Percentiles rank a stretch among this genome's conserved stretches.
phyloP scores from a whole-genome alignment of 2,113 vertebrate species.

The Xenopus borealis region DNA sequence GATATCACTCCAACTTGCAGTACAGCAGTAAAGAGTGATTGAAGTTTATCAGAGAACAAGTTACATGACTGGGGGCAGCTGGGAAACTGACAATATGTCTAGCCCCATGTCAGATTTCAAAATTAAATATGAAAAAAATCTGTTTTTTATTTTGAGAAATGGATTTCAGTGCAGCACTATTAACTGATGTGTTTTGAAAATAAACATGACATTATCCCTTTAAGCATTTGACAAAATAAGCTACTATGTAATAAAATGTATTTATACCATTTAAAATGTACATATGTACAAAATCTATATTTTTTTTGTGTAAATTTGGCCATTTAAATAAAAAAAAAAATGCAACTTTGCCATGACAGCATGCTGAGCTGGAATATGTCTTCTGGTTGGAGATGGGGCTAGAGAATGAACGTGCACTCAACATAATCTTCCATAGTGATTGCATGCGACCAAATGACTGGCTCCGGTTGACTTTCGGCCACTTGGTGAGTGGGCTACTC shows the following conservation, averaged over 20 bases:
- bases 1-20: too few species aligned
- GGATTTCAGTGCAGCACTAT: too few species aligned
- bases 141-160: too few species aligned
- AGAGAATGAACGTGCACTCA: slow-evolving; percentile 85
- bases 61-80: too few species aligned
- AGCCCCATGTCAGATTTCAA: too few species aligned
- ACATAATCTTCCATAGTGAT: slow-evolving; percentile 70
- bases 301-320: slow-evolving; percentile 51
- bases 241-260: slow-evolving; percentile 59
- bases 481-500: slow-evolving; percentile 48
- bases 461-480: slow-evolving; percentile 57
- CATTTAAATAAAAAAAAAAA: slow-evolving; percentile 56
- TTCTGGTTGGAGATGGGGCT: slow-evolving; percentile 64
- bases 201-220: too few species aligned
- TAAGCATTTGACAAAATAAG: slow-evolving; percentile 71
- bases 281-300: slow-evolving; percentile 66
- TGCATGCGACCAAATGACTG: slow-evolving; percentile 62
- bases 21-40: too few species aligned
- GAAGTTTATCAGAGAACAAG: too few species aligned
- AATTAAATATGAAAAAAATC: too few species aligned
- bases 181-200: too few species aligned
- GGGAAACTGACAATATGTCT: too few species aligned
- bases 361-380: slow-evolving; percentile 72
- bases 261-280: slow-evolving; percentile 69
- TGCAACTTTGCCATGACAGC: slow-evolving; percentile 67